Base-by-base conservation (phyloP, 2,888 invertebrate species). In the Drosophila setosimentum region DNA sequence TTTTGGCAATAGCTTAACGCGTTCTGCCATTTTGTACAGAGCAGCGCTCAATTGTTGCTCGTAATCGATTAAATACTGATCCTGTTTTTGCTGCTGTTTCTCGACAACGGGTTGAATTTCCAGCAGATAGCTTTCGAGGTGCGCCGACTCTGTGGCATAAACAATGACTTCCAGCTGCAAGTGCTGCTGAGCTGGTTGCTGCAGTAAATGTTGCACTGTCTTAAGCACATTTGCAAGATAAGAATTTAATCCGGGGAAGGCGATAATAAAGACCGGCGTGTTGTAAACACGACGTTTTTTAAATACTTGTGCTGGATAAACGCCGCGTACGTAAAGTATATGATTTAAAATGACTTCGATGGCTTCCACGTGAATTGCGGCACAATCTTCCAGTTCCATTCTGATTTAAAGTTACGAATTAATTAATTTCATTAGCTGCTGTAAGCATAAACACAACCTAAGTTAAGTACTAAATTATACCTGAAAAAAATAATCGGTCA, bases 281-380 rank as follows among this genome's bases (percentile, higher is more conserved):
- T 93, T 92, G 70, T 92, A 93, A 2, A 91, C 73, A 42, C 91
- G 90, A 4, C 91, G 84, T 73, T 91, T 91, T 37, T 91, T 90
- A 30, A 93, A 93, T 57, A 93, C 92, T 76, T 92, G 87, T 3
- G 68, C 18, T 0, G 93, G 93, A 78, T 93, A 93, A 3, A 93
- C 67, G 11, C 89, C 85, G 0, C 93, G 91, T 0, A 90, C 51
- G 58, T 92, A 93, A 0, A 93, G 73, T 35, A 93, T 89, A 48
- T 92, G 91, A 72, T 93, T 91, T 3, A 93, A 64, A 10, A 92
- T 86, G 0, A 93, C 91, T 69, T 93, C 93, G 4, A 93, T 68
- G 0, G 90, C 83, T 73, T 93, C 93, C 24, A 92, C 74, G n/a
- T 92, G 55, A 30, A 93, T 83, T 63, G 91, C 91, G 0, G 73